Conservation (phyloP, 2,888 invertebrate species). For the Orchesella flavescens region DNA sequence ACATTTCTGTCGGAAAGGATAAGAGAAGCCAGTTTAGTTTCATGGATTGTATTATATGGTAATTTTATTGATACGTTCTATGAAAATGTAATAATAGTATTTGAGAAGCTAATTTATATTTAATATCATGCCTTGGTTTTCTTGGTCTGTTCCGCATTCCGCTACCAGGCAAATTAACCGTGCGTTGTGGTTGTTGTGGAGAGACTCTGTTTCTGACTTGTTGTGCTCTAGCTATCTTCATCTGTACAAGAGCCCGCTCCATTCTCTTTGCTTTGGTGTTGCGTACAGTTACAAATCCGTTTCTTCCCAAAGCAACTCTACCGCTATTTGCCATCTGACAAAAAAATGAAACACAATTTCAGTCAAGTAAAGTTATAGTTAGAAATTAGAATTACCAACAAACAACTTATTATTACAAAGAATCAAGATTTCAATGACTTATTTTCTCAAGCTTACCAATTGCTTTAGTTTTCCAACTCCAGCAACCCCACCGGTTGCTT, state of each 20-base stretch:
- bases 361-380: too few relatives aligned
- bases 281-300: constrained; percentile 65
- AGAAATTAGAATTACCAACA: too few relatives aligned
- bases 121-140: neutral
- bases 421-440: too few relatives aligned
- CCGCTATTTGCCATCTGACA: constrained; percentile 4
- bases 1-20: neutral
- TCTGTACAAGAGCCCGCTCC: constrained; percentile 61
- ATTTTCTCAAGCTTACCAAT: constrained; percentile 37
- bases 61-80: too few relatives aligned
- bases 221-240: constrained; percentile 68
- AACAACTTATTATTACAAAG: too few relatives aligned
- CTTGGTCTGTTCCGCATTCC: constrained; percentile 20
- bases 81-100: too few relatives aligned
- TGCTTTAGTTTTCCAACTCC: constrained; percentile 35
- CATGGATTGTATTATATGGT: too few relatives aligned
- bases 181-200: constrained; percentile 19
- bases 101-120: too few relatives aligned
- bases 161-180: constrained; percentile 18
- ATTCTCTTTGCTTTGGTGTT: constrained; percentile 59
- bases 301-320: constrained; percentile 55
- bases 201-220: constrained; percentile 51
- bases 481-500: neutral
- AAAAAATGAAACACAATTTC: constrained; percentile 9
- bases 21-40: too few relatives aligned